A percentile compares a stretch with the other conserved stretches of the same genome.
phyloP scores from a whole-genome alignment of 2,113 vertebrate genomes.

The Bostrychus sinensis region DNA sequence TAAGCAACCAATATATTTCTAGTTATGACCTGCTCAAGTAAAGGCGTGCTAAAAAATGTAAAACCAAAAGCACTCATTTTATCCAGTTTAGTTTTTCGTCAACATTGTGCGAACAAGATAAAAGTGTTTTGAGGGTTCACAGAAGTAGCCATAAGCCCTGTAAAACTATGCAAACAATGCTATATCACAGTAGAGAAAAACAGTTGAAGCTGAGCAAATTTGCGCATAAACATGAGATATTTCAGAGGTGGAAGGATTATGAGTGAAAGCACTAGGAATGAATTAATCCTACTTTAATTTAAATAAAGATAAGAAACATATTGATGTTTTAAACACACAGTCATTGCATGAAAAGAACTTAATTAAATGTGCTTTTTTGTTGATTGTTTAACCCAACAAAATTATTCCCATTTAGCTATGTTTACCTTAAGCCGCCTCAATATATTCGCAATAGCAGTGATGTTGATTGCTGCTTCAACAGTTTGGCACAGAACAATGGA shows the following conservation, averaged over 20 bases:
- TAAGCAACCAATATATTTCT: background rate
- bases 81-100: background rate
- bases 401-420: constrained; percentile 28
- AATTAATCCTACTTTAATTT: constrained; percentile 13
- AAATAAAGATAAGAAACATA: constrained; percentile 11
- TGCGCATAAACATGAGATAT: background rate
- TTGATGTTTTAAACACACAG: constrained; percentile 9
- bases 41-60: background rate
- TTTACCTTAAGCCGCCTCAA: constrained; percentile 29
- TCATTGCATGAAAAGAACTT: constrained; percentile 32
- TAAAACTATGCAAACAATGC: constrained; percentile 2
- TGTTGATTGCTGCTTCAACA: constrained; percentile 41
- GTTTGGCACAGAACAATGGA: constrained; percentile 41
- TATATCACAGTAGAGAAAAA: background rate
- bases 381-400: constrained; percentile 22
- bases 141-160: constrained; percentile 3
- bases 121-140: background rate
- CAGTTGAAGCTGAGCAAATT: background rate
- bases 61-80: background rate
- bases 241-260: constrained; percentile 9
- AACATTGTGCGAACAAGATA: background rate
- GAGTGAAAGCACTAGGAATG: background rate
- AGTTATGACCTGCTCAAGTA: background rate
- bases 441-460: constrained; percentile 12
- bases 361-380: constrained; percentile 34